A percentile compares a stretch with the other conserved stretches of the same genome.
These are phyloP conservation scores for Luperina nickerlii DNA, from an alignment of 2,888 invertebrate genomes.

Conservation along the genomic window DNA sequence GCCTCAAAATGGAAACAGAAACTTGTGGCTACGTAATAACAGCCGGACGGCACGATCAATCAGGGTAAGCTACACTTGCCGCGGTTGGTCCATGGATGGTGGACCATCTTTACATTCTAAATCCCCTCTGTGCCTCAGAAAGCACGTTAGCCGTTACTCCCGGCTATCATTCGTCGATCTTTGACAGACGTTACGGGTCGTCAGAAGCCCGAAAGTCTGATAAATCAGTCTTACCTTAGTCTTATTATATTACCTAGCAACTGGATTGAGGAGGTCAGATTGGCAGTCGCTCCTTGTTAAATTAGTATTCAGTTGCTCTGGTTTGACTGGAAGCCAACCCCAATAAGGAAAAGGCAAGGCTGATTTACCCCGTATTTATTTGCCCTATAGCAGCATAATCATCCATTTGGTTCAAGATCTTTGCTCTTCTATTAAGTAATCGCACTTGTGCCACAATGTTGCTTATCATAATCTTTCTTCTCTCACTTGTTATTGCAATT, in stretches of 20 bases:
- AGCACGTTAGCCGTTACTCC: not conserved
- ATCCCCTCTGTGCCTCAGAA: not conserved
- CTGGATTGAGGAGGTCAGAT: not conserved
- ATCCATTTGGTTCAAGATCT: not conserved
- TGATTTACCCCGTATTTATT: not conserved
- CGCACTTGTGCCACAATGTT: not conserved
- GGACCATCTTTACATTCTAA: not conserved
- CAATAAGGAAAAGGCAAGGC: not conserved
- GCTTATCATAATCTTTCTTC: constrained; percentile 1
- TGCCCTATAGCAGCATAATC: not conserved
- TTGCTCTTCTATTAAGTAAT: not conserved
- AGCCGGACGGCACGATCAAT: not conserved
- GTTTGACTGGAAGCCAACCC: not conserved
- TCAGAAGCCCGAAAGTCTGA: not conserved
- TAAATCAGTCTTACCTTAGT: not conserved
- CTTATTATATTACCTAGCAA: not conserved
- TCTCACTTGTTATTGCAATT: constrained; percentile 17
- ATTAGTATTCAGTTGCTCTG: not conserved
- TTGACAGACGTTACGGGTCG: not conserved
- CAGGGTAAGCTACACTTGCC: not conserved
- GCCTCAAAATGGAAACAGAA: not conserved
- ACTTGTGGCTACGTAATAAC: not conserved
- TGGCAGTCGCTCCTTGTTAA: not conserved
- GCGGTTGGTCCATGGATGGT: not conserved
- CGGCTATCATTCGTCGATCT: not conserved